These are phyloP conservation scores for Amphiprion clarkii DNA, from an alignment of 2,797 vertebrate genomes.

Conservation along the genomic window DNA sequence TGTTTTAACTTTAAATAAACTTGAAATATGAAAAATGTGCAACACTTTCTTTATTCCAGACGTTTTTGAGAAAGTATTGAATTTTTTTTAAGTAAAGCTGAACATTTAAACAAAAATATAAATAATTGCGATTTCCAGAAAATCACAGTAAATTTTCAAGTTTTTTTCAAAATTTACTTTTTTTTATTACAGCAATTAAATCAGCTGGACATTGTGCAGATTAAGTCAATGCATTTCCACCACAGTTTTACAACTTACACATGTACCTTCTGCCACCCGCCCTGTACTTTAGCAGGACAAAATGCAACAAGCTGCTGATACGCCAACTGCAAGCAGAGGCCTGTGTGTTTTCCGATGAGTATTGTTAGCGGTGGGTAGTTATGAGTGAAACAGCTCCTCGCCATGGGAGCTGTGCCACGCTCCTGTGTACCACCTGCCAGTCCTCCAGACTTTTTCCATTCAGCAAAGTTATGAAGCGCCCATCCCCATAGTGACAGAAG, in stretches of 20 bases:
- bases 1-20: too few relatives aligned
- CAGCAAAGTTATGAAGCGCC: slow-evolving; percentile 79
- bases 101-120: too few relatives aligned
- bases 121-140: too few relatives aligned
- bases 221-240: too few relatives aligned
- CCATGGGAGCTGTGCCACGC: slow-evolving; percentile 78
- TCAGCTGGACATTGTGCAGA: neutral
- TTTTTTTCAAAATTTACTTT: too few relatives aligned
- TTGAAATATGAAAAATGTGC: too few relatives aligned
- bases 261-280: neutral
- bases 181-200: neutral
- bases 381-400: slow-evolving; percentile 66
- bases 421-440: slow-evolving; percentile 86
- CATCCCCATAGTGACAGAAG: slow-evolving; percentile 84
- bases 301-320: slow-evolving; percentile 61
- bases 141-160: too few relatives aligned
- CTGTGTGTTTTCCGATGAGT: slow-evolving; percentile 72
- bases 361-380: slow-evolving; percentile 68
- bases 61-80: too few relatives aligned
- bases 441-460: slow-evolving; percentile 85
- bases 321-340: slow-evolving; percentile 63
- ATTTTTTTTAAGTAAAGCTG: too few relatives aligned
- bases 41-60: too few relatives aligned
- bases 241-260: neutral
- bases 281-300: slow-evolving; percentile 28